phyloP scores from a whole-genome alignment of 1,140 invertebrate genomes.

The Cryptotermes secundus region DNA sequence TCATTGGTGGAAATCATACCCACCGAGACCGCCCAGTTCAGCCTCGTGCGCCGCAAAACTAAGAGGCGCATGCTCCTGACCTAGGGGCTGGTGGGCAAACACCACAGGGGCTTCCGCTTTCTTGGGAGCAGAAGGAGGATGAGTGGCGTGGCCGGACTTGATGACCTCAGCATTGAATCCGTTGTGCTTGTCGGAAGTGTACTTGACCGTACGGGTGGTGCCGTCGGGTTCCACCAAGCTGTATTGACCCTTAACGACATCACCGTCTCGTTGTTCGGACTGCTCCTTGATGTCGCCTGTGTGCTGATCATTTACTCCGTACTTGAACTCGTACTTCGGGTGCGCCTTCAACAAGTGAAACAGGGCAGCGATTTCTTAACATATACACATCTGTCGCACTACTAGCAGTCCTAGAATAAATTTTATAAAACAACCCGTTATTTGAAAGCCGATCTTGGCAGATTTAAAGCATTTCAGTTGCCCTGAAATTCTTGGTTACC shows the following conservation, averaged over 20 bases:
- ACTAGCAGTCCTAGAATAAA: no score
- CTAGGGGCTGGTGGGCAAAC: neutral
- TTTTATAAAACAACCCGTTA: no score
- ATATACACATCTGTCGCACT: no score
- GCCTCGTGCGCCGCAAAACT: neutral
- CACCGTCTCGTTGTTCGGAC: constrained; percentile 32
- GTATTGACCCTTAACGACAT: neutral
- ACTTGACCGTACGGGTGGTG: constrained; percentile 32
- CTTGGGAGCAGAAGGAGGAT: neutral
- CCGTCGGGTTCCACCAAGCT: constrained; percentile 3
- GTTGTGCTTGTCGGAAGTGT: neutral
- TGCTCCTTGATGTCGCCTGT: neutral
- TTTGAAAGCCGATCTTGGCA: no score
- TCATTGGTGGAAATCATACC: neutral
- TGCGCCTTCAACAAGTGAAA: neutral
- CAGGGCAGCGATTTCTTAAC: no score
- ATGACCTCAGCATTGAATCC: neutral
- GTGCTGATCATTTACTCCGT: neutral
- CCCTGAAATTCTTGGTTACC: no score
- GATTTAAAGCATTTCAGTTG: no score
- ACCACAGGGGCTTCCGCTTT: neutral
- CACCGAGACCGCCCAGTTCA: neutral
- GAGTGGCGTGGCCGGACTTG: neutral
- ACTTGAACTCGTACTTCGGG: constrained; percentile 9
- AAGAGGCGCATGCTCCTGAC: neutral